Conservation (phyloP, 2,888 invertebrate genomes). For the Pyrocoelia pectoralis region DNA sequence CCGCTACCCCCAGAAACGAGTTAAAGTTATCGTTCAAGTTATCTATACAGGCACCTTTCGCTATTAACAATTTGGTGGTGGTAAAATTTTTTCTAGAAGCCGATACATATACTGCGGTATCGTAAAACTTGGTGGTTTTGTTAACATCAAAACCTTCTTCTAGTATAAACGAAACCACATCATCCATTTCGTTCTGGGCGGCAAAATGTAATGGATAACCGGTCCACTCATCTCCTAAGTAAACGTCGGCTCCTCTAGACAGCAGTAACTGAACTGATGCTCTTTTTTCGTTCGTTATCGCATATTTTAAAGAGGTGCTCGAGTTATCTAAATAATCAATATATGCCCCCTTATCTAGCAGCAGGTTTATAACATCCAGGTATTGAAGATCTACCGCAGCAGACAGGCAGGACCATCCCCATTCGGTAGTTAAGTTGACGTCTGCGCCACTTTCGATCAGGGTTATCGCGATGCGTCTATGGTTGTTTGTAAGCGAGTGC, state of each 20-base stretch:
- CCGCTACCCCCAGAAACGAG: background rate
- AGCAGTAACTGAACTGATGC: background rate
- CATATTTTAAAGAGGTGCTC: background rate
- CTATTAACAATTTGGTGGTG: background rate
- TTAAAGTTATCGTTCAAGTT: background rate
- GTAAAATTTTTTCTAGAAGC: background rate
- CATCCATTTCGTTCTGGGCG: background rate
- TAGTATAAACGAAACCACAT: background rate
- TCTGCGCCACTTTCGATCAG: background rate
- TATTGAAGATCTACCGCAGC: background rate
- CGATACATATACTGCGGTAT: background rate
- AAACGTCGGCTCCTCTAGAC: background rate
- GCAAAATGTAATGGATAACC: background rate
- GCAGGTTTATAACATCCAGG: background rate
- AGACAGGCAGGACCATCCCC: background rate
- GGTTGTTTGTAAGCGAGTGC: background rate
- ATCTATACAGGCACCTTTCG: background rate
- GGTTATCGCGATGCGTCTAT: background rate
- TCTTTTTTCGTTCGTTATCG: background rate
- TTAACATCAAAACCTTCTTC: conserved; percentile 4
- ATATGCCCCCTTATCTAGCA: background rate
- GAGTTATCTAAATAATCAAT: background rate
- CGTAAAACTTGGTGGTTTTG: background rate
- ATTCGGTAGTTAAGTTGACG: background rate
- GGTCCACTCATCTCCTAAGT: background rate